A percentile compares a stretch with the other conserved stretches of the same genome.
phyloP scores from a whole-genome alignment of 2,888 invertebrate species.

The Colletes collaris region DNA sequence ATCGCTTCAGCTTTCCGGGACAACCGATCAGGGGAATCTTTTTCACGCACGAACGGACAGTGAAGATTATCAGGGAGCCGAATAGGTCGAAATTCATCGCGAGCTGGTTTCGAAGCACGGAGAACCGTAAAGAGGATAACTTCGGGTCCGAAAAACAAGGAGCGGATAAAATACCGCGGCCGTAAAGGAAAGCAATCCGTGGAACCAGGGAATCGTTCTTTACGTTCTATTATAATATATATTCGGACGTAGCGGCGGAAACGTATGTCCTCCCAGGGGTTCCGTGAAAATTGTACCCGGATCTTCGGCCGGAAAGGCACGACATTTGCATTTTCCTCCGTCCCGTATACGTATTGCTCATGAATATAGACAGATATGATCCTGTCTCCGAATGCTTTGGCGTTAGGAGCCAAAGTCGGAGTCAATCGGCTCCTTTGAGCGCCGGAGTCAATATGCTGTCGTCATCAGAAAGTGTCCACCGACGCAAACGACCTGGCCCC shows the following conservation, averaged over 20 bases:
- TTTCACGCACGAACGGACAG: too few relatives aligned
- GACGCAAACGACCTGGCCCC: constrained; percentile 46
- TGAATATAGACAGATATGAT: constrained; percentile 73
- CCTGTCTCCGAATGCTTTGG: constrained; percentile 68
- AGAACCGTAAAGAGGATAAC: constrained; percentile 21
- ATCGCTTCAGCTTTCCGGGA: too few relatives aligned
- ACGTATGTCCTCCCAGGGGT: constrained; percentile 71
- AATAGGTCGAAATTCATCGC: too few relatives aligned
- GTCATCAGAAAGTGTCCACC: constrained; percentile 58
- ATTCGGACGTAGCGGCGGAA: constrained; percentile 64
- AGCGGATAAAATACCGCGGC: constrained; percentile 49
- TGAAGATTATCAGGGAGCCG: too few relatives aligned
- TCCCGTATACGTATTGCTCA: constrained; percentile 69
- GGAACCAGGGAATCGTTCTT: constrained; percentile 61
- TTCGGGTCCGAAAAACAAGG: constrained; percentile 25
- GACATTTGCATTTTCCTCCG: constrained; percentile 69
- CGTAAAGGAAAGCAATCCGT: constrained; percentile 62
- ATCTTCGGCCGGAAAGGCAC: constrained; percentile 69
- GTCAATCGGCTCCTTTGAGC: constrained; percentile 64
- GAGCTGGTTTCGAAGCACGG: background rate
- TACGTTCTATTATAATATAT: constrained; percentile 71
- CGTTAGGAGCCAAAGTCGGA: constrained; percentile 52
- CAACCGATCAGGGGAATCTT: too few relatives aligned
- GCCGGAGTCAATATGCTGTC: constrained; percentile 60
- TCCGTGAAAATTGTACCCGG: constrained; percentile 68